Evolutionary conservation across 2,113 vertebrate genomes (phyloP).

Genomic region (Barnardius zonarius): DNA sequence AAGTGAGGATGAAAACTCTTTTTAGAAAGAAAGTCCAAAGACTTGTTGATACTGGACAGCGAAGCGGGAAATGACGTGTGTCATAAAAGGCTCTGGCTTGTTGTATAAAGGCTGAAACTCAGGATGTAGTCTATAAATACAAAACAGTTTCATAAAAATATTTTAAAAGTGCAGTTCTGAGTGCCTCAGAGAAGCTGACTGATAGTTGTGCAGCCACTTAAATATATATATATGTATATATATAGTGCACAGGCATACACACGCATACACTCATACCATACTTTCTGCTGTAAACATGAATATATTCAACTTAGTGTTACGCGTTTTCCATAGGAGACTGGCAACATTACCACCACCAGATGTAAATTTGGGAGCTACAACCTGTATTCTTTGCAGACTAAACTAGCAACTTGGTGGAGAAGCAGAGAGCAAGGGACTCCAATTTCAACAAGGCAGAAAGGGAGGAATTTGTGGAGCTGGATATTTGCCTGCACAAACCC

Average conservation of each 20-base stretch:
- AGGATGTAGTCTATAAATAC: slow-evolving; percentile 28
- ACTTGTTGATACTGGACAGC: slow-evolving; percentile 6
- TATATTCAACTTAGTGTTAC: background rate
- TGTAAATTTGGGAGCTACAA: background rate
- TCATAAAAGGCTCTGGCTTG: slow-evolving; percentile 2
- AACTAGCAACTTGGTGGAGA: background rate
- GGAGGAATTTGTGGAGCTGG: background rate
- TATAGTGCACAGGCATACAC: background rate
- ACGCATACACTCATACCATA: background rate
- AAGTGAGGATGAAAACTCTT: background rate
- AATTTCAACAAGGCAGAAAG: background rate
- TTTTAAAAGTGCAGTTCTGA: background rate
- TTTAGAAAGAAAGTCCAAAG: background rate
- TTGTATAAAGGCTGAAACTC: background rate
- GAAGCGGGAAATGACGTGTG: background rate
- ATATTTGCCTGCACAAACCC: background rate
- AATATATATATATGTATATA: background rate
- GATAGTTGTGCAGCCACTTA: background rate
- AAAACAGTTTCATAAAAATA: slow-evolving; percentile 1
- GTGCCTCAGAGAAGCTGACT: background rate
- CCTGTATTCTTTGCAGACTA: background rate
- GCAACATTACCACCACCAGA: background rate
- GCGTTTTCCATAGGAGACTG: background rate
- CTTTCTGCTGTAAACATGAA: background rate
- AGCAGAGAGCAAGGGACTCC: background rate